Evolutionary conservation across 2,113 vertebrate genomes (phyloP).

Genomic region (Scortum barcoo): DNA sequence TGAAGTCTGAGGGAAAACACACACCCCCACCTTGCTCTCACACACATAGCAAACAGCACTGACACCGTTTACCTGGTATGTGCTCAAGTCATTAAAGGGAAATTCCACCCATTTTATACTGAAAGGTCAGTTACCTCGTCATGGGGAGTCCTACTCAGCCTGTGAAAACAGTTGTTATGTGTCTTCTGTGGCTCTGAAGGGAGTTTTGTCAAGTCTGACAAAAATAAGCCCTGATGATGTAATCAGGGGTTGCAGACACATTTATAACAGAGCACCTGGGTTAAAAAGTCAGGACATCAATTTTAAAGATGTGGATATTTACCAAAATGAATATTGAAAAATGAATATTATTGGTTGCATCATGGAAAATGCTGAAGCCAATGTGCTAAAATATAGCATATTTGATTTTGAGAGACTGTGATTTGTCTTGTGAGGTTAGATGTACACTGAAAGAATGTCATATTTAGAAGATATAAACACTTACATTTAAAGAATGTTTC

Average conservation of each 20-base stretch:
- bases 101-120: constrained; percentile 31
- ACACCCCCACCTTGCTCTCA: constrained; percentile 25
- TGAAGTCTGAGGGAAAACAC: constrained; percentile 47
- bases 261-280: neutral
- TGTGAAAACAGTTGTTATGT: constrained; percentile 7
- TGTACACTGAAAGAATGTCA: neutral
- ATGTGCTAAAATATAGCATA: neutral
- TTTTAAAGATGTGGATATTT: neutral
- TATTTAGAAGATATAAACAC: neutral
- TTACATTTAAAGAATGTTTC: constrained; percentile 25
- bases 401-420: neutral
- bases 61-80: constrained; percentile 22
- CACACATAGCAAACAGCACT: constrained; percentile 6
- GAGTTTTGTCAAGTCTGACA: neutral
- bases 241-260: neutral
- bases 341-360: no score
- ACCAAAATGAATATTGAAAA: neutral
- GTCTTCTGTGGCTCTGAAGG: constrained; percentile 14
- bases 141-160: neutral
- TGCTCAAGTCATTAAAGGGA: constrained; percentile 35
- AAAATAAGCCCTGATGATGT: neutral
- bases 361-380: neutral
- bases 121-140: constrained; percentile 29
- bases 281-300: neutral
- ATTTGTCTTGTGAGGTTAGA: neutral